These are phyloP conservation scores for Cephus pulcher DNA, from an alignment of 2,888 invertebrate species.

Conservation along the genomic window DNA sequence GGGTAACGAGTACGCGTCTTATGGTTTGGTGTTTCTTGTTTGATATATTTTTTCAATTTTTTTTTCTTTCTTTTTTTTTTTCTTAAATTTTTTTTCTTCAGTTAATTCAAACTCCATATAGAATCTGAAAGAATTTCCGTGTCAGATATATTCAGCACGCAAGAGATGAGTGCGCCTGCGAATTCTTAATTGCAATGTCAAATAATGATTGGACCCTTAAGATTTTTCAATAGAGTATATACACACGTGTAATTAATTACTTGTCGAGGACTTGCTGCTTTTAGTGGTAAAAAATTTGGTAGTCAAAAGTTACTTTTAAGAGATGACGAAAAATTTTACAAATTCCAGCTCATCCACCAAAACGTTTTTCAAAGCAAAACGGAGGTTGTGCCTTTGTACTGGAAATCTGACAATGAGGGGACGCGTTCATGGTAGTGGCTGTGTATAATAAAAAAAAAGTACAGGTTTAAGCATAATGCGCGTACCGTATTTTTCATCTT, in stretches of 20 bases:
- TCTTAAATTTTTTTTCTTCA: too few relatives aligned
- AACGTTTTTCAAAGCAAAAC: too few relatives aligned
- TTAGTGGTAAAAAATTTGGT: background rate
- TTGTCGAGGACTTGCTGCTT: background rate
- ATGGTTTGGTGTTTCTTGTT: background rate
- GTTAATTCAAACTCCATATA: too few relatives aligned
- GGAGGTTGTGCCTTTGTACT: background rate
- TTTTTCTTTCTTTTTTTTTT: too few relatives aligned
- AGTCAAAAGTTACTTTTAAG: background rate
- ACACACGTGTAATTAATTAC: background rate
- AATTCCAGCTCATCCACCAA: background rate
- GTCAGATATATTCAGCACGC: background rate
- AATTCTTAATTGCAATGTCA: slow-evolving; percentile 18
- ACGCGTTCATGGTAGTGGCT: background rate
- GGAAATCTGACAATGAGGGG: background rate
- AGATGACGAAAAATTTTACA: background rate
- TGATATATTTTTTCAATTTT: background rate
- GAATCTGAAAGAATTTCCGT: background rate
- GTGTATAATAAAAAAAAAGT: background rate
- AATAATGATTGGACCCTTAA: slow-evolving; percentile 39
- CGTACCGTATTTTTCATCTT: background rate
- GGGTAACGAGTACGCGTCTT: background rate
- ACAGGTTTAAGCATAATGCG: background rate
- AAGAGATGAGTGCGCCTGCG: background rate
- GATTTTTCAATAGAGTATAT: slow-evolving; percentile 13